Percentiles rank a stretch among this genome's conserved stretches.
Evolutionary conservation across 2,797 vertebrate genomes (phyloP).

Genomic region (Selene dorsalis): DNA sequence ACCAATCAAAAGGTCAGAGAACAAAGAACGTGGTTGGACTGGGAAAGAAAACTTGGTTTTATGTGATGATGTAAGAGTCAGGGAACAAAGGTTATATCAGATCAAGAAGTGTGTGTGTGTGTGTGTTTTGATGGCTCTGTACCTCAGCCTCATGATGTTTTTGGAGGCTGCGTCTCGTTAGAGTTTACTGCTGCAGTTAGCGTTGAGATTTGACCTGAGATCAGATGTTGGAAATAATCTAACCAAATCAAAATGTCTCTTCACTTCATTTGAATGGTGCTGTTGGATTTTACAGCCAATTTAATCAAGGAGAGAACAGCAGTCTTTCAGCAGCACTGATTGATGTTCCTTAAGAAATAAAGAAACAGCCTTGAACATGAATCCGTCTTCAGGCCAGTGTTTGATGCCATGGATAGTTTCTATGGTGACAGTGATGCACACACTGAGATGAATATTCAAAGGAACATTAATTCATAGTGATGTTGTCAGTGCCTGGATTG

Average conservation of each 20-base stretch:
- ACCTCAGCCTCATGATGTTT: background rate
- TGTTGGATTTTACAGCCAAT: background rate
- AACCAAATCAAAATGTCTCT: background rate
- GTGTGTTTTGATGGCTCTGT: background rate
- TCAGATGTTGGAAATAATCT: background rate
- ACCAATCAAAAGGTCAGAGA: too few relatives aligned
- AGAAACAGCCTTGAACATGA: conserved; percentile 11
- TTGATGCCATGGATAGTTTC: conserved; percentile 10
- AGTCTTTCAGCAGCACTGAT: background rate
- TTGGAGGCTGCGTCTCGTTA: background rate
- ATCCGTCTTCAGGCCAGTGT: background rate
- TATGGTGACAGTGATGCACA: conserved; percentile 32
- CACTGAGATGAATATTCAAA: background rate
- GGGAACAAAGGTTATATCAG: too few relatives aligned
- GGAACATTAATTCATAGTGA: background rate
- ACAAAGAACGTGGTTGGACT: too few relatives aligned
- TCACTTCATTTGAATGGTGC: background rate
- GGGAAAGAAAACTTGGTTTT: too few relatives aligned
- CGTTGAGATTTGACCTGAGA: background rate
- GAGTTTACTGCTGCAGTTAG: background rate
- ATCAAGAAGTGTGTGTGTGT: too few relatives aligned
- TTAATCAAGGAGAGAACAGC: background rate
- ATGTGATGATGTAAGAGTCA: too few relatives aligned
- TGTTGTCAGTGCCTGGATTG: background rate
- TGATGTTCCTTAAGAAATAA: conserved; percentile 1